Evolutionary conservation across 2,888 invertebrate species (phyloP).

Genomic region (Anarsia innoxiella): DNA sequence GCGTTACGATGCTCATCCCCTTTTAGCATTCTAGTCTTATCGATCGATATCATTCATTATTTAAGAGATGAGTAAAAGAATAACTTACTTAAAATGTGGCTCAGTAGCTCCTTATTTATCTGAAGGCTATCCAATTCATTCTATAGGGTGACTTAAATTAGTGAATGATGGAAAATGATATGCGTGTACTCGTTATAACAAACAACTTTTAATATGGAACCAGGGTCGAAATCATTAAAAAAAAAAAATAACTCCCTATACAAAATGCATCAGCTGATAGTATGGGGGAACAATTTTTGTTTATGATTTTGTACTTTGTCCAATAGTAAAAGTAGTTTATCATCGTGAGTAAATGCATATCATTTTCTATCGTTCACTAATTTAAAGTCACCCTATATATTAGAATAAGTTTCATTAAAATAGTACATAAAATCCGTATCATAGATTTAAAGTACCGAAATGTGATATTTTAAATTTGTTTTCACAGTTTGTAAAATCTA

Average conservation of each 20-base stretch:
- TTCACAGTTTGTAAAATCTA: neutral
- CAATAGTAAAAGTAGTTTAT: too few relatives aligned
- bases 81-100: conserved; percentile 33
- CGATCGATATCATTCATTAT: conserved; percentile 25
- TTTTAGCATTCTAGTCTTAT: conserved; percentile 50
- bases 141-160: too few relatives aligned
- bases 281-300: too few relatives aligned
- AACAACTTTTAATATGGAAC: too few relatives aligned
- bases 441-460: conserved; percentile 45
- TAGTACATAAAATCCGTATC: conserved; percentile 37
- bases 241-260: too few relatives aligned
- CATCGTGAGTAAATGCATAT: too few relatives aligned
- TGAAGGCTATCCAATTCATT: too few relatives aligned
- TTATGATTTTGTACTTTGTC: neutral
- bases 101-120: conserved; percentile 35
- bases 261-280: too few relatives aligned
- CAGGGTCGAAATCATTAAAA: too few relatives aligned
- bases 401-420: conserved; percentile 30
- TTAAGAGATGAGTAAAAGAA: conserved; percentile 16
- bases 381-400: conserved; percentile 26
- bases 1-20: conserved; percentile 21
- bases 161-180: too few relatives aligned
- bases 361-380: neutral
- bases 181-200: too few relatives aligned
- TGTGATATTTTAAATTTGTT: conserved; percentile 53